These are phyloP conservation scores for Pyrocoelia pectoralis DNA, from an alignment of 2,888 invertebrate genomes.

Conservation along the genomic window DNA sequence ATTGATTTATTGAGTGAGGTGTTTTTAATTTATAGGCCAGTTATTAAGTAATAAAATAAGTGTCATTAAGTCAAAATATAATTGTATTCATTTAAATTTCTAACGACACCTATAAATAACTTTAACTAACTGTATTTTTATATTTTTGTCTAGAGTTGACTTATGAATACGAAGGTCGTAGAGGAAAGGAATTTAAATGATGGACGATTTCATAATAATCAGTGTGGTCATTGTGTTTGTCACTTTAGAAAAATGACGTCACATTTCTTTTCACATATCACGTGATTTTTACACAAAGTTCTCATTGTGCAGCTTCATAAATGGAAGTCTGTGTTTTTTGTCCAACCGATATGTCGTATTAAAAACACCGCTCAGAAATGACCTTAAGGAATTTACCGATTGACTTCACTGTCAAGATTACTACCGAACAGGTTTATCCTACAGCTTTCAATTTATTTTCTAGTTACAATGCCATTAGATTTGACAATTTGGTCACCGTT, in stretches of 20 bases:
- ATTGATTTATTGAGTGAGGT: slow-evolving; percentile 16
- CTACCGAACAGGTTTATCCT: slow-evolving; percentile 44
- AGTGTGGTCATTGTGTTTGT: slow-evolving; percentile 25
- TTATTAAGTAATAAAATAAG: slow-evolving; percentile 19
- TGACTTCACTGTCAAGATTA: slow-evolving; percentile 44
- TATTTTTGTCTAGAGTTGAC: neutral
- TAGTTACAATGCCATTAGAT: slow-evolving; percentile 27
- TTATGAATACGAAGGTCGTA: slow-evolving; percentile 3
- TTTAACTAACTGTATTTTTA: slow-evolving; percentile 12
- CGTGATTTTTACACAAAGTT: slow-evolving; percentile 36
- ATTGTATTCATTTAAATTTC: slow-evolving; percentile 12
- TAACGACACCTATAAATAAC: slow-evolving; percentile 14
- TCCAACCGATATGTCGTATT: slow-evolving; percentile 37
- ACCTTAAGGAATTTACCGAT: slow-evolving; percentile 42
- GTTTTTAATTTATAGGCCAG: slow-evolving; percentile 15
- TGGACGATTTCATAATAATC: slow-evolving; percentile 18
- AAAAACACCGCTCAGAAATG: slow-evolving; percentile 40
- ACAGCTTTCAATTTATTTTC: slow-evolving; percentile 36
- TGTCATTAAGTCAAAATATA: slow-evolving; percentile 17
- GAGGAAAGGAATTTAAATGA: slow-evolving; percentile 16
- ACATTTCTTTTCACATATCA: slow-evolving; percentile 31
- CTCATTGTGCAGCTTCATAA: slow-evolving; percentile 33
- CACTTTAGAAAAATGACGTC: slow-evolving; percentile 34
- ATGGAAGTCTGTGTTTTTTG: slow-evolving; percentile 34
- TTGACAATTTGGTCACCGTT: slow-evolving; percentile 19